phyloP scores from a whole-genome alignment of 1,140 invertebrate species.

The Galendromus occidentalis region DNA sequence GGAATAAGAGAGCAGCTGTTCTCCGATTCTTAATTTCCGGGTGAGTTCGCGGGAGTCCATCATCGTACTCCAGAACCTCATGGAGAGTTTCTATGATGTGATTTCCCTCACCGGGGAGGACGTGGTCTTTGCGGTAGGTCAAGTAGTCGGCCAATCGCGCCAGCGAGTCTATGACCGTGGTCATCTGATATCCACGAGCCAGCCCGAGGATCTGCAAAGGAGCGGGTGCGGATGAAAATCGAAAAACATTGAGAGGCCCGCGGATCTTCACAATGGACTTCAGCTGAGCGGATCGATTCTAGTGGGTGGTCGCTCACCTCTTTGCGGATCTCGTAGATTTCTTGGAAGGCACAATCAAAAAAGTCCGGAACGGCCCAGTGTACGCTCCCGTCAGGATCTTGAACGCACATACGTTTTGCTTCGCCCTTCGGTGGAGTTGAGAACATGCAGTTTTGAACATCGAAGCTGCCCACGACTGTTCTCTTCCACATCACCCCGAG shows the following conservation, averaged over 20 bases:
- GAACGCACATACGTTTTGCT: not conserved
- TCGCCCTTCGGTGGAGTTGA: not conserved
- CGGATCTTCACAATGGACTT: too few relatives aligned
- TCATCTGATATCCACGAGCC: constrained; percentile 4
- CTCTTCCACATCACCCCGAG: not conserved
- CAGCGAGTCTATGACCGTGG: not conserved
- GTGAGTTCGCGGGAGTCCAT: not conserved
- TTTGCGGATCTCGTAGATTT: constrained; percentile 3
- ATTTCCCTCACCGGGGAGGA: not conserved
- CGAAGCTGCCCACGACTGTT: not conserved
- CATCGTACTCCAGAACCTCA: not conserved
- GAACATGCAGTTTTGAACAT: not conserved
- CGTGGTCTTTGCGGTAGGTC: not conserved
- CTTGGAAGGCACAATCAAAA: not conserved
- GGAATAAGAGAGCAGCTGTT: not conserved
- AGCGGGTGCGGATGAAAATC: not conserved
- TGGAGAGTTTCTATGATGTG: constrained; percentile 7
- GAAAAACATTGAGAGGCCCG: too few relatives aligned
- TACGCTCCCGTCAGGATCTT: not conserved
- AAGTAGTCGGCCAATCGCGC: not conserved
- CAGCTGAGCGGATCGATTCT: not conserved
- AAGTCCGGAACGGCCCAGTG: not conserved
- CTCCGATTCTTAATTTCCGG: not conserved
- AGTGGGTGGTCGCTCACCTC: not conserved
- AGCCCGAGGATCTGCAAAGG: not conserved